Evolutionary conservation across 2,888 invertebrate species (phyloP).

Genomic region (Drosophila gaucha): DNA sequence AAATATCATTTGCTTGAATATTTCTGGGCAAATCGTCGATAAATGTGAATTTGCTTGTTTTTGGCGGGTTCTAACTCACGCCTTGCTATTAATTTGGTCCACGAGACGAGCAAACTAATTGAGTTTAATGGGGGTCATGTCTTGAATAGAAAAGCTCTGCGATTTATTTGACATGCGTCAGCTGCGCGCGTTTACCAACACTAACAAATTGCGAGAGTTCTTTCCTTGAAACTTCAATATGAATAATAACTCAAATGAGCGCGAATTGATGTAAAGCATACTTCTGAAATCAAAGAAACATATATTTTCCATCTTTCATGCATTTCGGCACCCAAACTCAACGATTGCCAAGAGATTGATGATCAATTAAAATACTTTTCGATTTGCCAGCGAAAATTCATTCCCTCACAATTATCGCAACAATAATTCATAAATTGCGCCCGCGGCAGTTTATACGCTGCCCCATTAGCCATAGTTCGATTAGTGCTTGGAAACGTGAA

Average conservation of each 20-base stretch:
- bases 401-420: conserved; percentile 62
- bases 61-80: conserved; percentile 14
- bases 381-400: conserved; percentile 43
- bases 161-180: conserved; percentile 46
- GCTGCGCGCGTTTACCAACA: conserved; percentile 20
- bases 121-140: conserved; percentile 59
- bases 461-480: conserved; percentile 20
- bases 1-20: conserved; percentile 53
- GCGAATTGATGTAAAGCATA: conserved; percentile 62
- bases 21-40: conserved; percentile 23
- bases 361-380: conserved; percentile 74
- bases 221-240: conserved; percentile 7
- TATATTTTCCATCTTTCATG: conserved; percentile 26
- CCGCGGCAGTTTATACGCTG: conserved; percentile 17
- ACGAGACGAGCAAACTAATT: conserved; percentile 40
- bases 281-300: conserved; percentile 44
- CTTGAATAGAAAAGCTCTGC: conserved; percentile 15
- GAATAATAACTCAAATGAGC: conserved; percentile 40
- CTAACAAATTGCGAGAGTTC: background rate
- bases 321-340: conserved; percentile 17
- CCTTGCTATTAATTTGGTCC: conserved; percentile 21
- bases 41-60: background rate
- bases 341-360: conserved; percentile 62
- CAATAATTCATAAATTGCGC: conserved; percentile 65
- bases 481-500: conserved; percentile 18